These are phyloP conservation scores for Lucilia cuprina DNA, from an alignment of 1,140 invertebrate genomes.

Conservation along the genomic window DNA sequence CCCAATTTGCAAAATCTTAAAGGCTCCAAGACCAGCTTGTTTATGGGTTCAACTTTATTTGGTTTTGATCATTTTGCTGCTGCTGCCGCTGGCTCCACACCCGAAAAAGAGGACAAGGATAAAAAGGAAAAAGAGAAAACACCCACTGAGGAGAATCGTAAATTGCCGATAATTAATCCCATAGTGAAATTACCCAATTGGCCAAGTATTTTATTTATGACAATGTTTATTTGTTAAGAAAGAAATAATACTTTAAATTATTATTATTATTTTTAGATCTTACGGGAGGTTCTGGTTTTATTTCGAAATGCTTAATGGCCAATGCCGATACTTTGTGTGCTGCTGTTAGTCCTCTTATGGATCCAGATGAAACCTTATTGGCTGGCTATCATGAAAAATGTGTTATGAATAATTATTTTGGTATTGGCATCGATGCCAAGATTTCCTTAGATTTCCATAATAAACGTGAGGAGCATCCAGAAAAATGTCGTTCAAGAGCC, in stretches of 20 bases:
- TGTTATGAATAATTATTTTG: conserved; percentile 99
- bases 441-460: conserved; percentile 98
- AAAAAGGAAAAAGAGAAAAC: conserved; percentile 59
- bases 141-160: conserved; percentile 67
- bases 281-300: conserved; percentile 75
- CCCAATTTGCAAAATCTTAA: conserved; percentile 67
- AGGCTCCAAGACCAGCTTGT: conserved; percentile 66
- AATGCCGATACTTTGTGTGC: conserved; percentile 97
- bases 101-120: conserved; percentile 46
- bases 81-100: conserved; percentile 35
- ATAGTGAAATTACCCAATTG: conserved; percentile 84
- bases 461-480: conserved; percentile 96
- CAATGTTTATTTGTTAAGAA: not conserved
- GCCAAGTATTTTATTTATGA: conserved; percentile 69
- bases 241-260: not conserved
- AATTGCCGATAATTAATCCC: conserved; percentile 89
- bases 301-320: conserved; percentile 89
- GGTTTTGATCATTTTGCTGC: conserved; percentile 52
- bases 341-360: conserved; percentile 90
- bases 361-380: conserved; percentile 86
- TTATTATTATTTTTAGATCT: conserved; percentile 66
- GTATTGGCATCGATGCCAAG: conserved; percentile 98
- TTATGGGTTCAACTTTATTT: conserved; percentile 58
- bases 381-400: conserved; percentile 93
- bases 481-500: conserved; percentile 92